Evolutionary conservation across 2,888 invertebrate species (phyloP).

Genomic region (Mimachlamys varia): DNA sequence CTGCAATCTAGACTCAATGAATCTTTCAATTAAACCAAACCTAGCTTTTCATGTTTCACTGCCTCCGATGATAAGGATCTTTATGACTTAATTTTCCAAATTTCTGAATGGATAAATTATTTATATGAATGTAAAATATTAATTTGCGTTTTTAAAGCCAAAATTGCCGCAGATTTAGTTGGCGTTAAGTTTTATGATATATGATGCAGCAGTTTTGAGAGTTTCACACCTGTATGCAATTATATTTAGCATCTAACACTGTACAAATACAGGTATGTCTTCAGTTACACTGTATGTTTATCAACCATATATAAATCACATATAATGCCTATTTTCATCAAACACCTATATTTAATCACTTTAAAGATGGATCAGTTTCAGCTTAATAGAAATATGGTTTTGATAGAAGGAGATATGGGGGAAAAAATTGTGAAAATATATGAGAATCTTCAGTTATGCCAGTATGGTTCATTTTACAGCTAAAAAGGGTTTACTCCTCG

Average conservation of each 20-base stretch:
- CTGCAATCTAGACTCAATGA: slow-evolving; percentile 34
- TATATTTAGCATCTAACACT: not conserved
- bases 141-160: slow-evolving; percentile 21
- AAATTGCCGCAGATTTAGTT: not conserved
- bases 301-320: not conserved
- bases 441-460: too few species aligned
- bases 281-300: not conserved
- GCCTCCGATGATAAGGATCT: not conserved
- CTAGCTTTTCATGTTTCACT: not conserved
- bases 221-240: slow-evolving; percentile 8
- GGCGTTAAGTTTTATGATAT: slow-evolving; percentile 26
- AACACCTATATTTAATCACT: not conserved
- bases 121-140: slow-evolving; percentile 36
- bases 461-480: too few species aligned
- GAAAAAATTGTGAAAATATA: too few species aligned
- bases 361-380: too few species aligned
- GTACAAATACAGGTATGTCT: not conserved
- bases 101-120: slow-evolving; percentile 9
- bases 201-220: not conserved
- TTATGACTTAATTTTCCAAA: slow-evolving; percentile 34
- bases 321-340: not conserved
- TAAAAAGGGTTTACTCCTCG: too few species aligned
- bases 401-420: too few species aligned
- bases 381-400: too few species aligned
- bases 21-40: slow-evolving; percentile 31